Base-by-base conservation (phyloP, 2,888 invertebrate genomes). In the Gastracanthus pulcherrimus region DNA sequence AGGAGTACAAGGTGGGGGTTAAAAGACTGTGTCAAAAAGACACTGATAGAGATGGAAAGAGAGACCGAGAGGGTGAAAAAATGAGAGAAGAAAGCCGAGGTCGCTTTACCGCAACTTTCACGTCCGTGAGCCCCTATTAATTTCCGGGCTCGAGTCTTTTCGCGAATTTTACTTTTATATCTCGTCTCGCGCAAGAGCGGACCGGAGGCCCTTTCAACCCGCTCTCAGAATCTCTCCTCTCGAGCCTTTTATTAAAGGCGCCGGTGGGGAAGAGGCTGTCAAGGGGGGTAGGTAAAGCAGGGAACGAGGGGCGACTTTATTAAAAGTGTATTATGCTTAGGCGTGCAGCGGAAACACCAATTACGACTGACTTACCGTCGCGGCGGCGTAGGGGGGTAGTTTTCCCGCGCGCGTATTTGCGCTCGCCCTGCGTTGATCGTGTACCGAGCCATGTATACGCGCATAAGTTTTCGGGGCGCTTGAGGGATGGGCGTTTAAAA, bases 271-370 rank as follows among this genome's bases (percentile, higher is more conserved):
- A 29, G 51, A n/a, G n/a, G n/a, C n/a, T n/a, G n/a, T n/a, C n/a
- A n/a, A n/a, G n/a, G n/a, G n/a, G n/a, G n/a, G n/a, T n/a, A n/a
- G n/a, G n/a, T n/a, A n/a, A n/a, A n/a, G n/a, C n/a, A n/a, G 38
- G 67, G 9, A 31, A 41, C 45, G 45, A 23, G n/a, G n/a, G 23
- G 36, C 6, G 13, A 78, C 78, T 78, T 64, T 78, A 78, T 72
- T 72, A 78, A 78, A 71, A 64, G 38, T 72, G 71, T 72, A 78
- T 78, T 64, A 66, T 78, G 78, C 71, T 66, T 70, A 62, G 70
- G 70, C 55, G 71, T 41, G 55, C 55, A 23, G 34, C n/a, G 76
- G 69, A 78, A 78, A 72, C 71, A 66, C 55, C 71, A 78, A 78
- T 78, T 72, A 78, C 55, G 55, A 71, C 51, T 66, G 41, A 78